Evolutionary conservation across 2,888 invertebrate genomes (phyloP).

Genomic region (Entomobrya proxima): DNA sequence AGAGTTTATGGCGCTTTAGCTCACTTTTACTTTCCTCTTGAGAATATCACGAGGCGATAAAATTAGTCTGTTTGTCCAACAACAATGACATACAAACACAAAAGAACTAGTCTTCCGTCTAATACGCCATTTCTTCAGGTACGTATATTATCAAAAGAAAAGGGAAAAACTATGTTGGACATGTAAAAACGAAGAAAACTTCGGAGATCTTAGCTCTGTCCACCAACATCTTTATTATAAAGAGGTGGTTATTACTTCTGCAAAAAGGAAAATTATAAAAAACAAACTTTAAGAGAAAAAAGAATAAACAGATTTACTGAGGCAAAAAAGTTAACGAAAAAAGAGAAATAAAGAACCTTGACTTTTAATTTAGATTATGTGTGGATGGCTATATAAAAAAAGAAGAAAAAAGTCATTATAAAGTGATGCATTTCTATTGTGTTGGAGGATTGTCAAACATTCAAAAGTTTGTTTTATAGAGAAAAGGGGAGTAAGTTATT

Average conservation of each 20-base stretch:
- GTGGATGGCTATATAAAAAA: background rate
- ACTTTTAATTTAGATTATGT: background rate
- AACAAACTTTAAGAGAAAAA: background rate
- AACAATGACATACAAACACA: slow-evolving; percentile 34
- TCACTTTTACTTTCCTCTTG: slow-evolving; percentile 54
- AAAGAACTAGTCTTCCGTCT: slow-evolving; percentile 34
- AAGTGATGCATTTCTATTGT: slow-evolving; percentile 12
- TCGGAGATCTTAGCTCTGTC: background rate
- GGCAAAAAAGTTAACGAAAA: background rate
- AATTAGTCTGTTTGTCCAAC: slow-evolving; percentile 36
- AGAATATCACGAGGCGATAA: slow-evolving; percentile 48
- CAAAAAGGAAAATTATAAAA: background rate
- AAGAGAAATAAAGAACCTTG: background rate
- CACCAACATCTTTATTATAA: background rate
- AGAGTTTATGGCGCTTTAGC: slow-evolving; percentile 53
- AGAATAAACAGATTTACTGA: background rate
- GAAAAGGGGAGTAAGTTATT: too few species aligned
- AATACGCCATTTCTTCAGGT: slow-evolving; percentile 44
- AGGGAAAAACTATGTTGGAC: background rate
- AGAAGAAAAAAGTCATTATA: background rate
- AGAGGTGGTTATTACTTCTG: background rate
- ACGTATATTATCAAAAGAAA: slow-evolving; percentile 11
- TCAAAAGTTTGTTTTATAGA: too few species aligned
- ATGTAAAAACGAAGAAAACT: background rate
- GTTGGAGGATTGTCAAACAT: background rate